Base-by-base conservation (phyloP, 1,140 invertebrate genomes). In the Sipha flava region DNA sequence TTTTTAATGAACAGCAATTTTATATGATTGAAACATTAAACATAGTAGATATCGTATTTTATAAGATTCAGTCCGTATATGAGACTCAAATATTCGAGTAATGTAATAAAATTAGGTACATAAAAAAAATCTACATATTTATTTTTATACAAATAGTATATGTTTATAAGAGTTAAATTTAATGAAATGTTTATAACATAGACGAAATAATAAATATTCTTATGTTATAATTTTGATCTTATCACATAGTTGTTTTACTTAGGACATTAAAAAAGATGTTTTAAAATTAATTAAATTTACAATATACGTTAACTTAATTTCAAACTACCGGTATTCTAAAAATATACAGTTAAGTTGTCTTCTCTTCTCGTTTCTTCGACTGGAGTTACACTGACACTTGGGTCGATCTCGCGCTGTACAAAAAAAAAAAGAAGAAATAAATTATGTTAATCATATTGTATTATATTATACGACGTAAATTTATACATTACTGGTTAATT, bases 331-430 rank as follows among this genome's bases (percentile, higher is more conserved):
- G 34, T 47, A 29, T 54, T 7, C 4, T 54, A 73, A 73, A 73
- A 73, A 54, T 73, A 73, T 7, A 73, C 70, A 21, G 70, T 73
- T 37, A 73, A 23, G 23, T 73, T 49, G 47, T 73, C 49, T 23
- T 73, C 70, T 54, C 70, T 73, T 54, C 70, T 73, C 9, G 45
- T 73, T 34, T 73, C 70, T 54, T 73, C 70, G 4, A 73, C 70
- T 14, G 70, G 70, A 10, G 70, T 73, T 5, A 73, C 70, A 9
- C 70, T 73, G 4, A 73, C 70, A 14, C 70, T 73, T 3, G 70
- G 70, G 14, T 73, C 70, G 29, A 73, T 73, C 3, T 73, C 70
- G 34, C 70, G 70, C 70, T 73, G 23, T 26, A 26, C 18, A 64
- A 64, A 14, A 37, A 31, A 64, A 23, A 23, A 64, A 10, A 47